Evolutionary conservation across 2,888 invertebrate genomes (phyloP), one percentile per base, ranked within the genome.

Genomic region (Luperina testacea): DNA sequence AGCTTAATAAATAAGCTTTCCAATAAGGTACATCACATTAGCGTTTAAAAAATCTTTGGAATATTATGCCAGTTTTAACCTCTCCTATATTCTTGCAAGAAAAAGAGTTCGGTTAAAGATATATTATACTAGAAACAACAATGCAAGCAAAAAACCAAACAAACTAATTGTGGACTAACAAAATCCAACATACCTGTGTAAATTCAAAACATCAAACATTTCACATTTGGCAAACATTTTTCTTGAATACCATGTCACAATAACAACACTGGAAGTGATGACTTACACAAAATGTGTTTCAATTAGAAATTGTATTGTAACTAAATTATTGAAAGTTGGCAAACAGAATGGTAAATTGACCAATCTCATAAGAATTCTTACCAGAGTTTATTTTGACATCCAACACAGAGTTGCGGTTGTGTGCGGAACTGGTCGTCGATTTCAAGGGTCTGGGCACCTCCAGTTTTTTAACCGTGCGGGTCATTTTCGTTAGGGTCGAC

Each of bases 391-490:
- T 97, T 96, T 96, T 97, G 92, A 96, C 95, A 90, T 97, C 97
- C 91, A 96, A 91, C 88, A 96, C 94, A 83, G 97, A 97, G 90
- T 96, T 97, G 88, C 97, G 96, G 91, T 95, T 96, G 92, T 96
- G 97, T 90, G 97, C 95, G 87, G 96, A 95, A 92, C 97, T 97
- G 89, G 97, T 97, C 88, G 97, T 97, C 87, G 96, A 96, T 96
- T 98, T 98, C 88, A 98, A 96, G 91, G 98, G 98, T 94, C 98
- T 97, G 90, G 98, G 98, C 92, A 98, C 97, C 95, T 98, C 98
- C 90, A 98, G 97, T 96, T 98, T 98, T 95, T 98, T 98, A 82
- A 97, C 97, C 91, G 97, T 97, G 95, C 98, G 97, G 95, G 97
- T 97, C 95, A 97, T 97, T 97, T 97, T 97, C 96, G 97, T 97